phyloP scores from a whole-genome alignment of 1,140 invertebrate genomes.

The Oncopodura yosiiana region DNA sequence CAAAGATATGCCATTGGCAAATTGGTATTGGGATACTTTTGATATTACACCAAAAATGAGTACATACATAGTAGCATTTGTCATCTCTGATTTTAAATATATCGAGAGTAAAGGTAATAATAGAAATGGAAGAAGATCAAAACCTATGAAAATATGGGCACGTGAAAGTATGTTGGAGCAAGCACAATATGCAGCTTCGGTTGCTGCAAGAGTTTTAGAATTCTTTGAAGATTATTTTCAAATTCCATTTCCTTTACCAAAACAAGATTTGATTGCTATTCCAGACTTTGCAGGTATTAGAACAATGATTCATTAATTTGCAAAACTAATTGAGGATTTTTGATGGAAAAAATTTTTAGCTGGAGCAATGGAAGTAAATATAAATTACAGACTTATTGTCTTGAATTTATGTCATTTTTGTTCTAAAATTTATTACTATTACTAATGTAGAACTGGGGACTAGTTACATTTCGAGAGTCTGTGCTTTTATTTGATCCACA shows the following conservation, averaged over 20 bases:
- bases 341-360: too few relatives aligned
- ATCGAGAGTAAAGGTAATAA: too few relatives aligned
- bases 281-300: constrained; percentile 71
- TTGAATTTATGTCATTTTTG: too few relatives aligned
- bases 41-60: constrained; percentile 66
- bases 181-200: constrained; percentile 65
- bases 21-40: constrained; percentile 67
- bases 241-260: constrained; percentile 67
- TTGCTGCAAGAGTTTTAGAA: constrained; percentile 60
- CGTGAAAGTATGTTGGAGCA: constrained; percentile 75
- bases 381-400: too few relatives aligned
- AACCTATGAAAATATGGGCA: too few relatives aligned
- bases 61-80: constrained; percentile 74
- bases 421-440: too few relatives aligned
- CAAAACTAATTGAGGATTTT: too few relatives aligned
- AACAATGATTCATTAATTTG: too few relatives aligned
- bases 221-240: constrained; percentile 79
- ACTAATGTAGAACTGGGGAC: constrained; percentile 30
- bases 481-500: constrained; percentile 70
- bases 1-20: constrained; percentile 48
- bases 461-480: constrained; percentile 52
- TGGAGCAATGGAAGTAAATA: constrained; percentile 55
- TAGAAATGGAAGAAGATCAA: too few relatives aligned
- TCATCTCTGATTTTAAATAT: constrained; percentile 68
- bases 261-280: constrained; percentile 63